These are phyloP conservation scores for Sardina pilchardus DNA, from an alignment of 2,113 vertebrate genomes.

Conservation along the genomic window DNA sequence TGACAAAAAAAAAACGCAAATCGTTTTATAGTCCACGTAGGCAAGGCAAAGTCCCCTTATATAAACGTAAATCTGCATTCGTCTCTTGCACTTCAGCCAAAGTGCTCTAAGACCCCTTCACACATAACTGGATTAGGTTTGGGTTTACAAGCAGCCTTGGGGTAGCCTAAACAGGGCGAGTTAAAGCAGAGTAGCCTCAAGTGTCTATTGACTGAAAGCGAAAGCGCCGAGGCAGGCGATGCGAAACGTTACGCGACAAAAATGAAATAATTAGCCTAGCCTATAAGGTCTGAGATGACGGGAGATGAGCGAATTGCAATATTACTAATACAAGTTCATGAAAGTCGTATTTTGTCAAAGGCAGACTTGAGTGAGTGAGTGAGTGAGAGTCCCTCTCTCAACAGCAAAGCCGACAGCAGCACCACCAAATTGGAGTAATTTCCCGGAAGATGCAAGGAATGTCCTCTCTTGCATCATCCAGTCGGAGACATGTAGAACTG, in stretches of 20 bases:
- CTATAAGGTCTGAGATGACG: too few species aligned
- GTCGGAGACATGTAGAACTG: neutral
- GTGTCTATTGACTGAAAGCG: neutral
- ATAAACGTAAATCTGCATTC: neutral
- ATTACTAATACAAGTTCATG: too few species aligned
- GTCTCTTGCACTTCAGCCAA: neutral
- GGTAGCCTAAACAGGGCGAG: neutral
- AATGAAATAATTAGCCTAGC: too few species aligned
- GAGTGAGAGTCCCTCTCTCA: too few species aligned
- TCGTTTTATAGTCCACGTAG: too few species aligned
- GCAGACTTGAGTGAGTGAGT: too few species aligned
- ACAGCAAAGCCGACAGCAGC: too few species aligned
- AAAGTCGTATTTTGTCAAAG: too few species aligned
- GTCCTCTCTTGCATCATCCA: neutral
- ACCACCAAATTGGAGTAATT: neutral
- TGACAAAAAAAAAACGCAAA: too few species aligned
- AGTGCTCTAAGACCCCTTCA: neutral
- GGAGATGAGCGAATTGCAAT: too few species aligned
- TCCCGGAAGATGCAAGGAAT: constrained; percentile 3
- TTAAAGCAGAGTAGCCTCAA: neutral
- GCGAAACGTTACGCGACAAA: too few species aligned
- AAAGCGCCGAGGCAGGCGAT: too few species aligned
- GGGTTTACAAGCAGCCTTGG: neutral
- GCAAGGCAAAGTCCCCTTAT: neutral
- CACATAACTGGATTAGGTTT: neutral